A percentile compares a stretch with the other conserved stretches of the same genome.
Evolutionary conservation across 1,140 invertebrate genomes (phyloP).

Genomic region (Sminthurides bifidus): DNA sequence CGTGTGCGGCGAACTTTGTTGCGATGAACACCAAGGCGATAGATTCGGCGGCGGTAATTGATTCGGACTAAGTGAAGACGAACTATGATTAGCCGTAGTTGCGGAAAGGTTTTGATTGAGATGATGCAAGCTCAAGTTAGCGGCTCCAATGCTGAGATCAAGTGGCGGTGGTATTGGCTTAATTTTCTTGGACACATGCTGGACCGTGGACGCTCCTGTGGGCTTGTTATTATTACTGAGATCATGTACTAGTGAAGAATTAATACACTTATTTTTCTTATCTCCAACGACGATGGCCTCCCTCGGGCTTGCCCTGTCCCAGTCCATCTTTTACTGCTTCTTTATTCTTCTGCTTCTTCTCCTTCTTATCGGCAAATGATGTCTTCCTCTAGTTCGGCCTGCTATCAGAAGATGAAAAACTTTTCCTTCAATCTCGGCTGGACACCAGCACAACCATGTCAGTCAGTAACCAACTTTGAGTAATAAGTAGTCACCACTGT

Average conservation of each 20-base stretch:
- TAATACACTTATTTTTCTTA: slow-evolving; percentile 14
- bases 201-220: slow-evolving; percentile 7
- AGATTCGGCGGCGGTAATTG: slow-evolving; percentile 13
- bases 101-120: slow-evolving; percentile 8
- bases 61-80: slow-evolving; percentile 4
- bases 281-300: slow-evolving; percentile 20
- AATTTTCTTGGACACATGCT: slow-evolving; percentile 17
- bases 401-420: too few species aligned
- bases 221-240: slow-evolving; percentile 19
- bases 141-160: slow-evolving; percentile 29
- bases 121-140: slow-evolving; percentile 30
- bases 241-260: slow-evolving; percentile 4
- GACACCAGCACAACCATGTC: too few species aligned
- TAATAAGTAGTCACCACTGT: too few species aligned
- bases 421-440: too few species aligned
- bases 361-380: slow-evolving; percentile 2
- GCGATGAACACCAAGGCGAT: too few species aligned
- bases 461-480: too few species aligned
- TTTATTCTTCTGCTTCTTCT: neutral
- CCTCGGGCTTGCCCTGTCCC: slow-evolving; percentile 24
- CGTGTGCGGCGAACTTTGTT: neutral
- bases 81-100: slow-evolving; percentile 7
- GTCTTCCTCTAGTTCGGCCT: too few species aligned
- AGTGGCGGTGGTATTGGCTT: slow-evolving; percentile 32
- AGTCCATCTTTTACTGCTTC: slow-evolving; percentile 22